These are phyloP conservation scores for Cremastinae sp. DNA, from an alignment of 2,888 invertebrate species.

Conservation along the genomic window DNA sequence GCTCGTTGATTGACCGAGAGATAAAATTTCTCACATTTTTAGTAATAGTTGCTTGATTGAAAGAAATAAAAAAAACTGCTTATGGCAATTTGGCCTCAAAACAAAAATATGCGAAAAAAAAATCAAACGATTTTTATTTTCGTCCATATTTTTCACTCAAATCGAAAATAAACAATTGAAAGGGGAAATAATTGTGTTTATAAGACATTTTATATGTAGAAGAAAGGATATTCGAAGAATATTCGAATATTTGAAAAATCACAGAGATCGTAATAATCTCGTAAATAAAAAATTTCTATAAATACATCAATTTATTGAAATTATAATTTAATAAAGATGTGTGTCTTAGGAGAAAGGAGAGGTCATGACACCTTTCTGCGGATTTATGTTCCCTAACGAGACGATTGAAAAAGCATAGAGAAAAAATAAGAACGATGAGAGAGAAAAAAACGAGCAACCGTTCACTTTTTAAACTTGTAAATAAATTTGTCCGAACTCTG, in stretches of 20 bases:
- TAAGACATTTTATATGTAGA: slow-evolving; percentile 8
- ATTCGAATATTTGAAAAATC: too few relatives aligned
- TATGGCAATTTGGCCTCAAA: too few relatives aligned
- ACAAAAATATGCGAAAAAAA: too few relatives aligned
- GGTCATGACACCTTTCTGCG: slow-evolving; percentile 68
- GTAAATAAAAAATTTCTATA: slow-evolving; percentile 58
- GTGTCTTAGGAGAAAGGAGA: slow-evolving; percentile 53
- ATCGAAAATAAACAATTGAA: neutral
- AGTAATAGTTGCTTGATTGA: too few relatives aligned
- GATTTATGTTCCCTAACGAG: slow-evolving; percentile 64
- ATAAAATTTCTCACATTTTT: too few relatives aligned
- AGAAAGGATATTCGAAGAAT: too few relatives aligned
- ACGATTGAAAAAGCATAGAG: slow-evolving; percentile 27
- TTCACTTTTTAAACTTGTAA: slow-evolving; percentile 60
- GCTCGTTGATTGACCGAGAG: too few relatives aligned
- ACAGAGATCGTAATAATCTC: slow-evolving; percentile 48
- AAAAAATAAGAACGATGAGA: slow-evolving; percentile 21
- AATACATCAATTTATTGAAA: slow-evolving; percentile 34
- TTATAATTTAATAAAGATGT: too few relatives aligned
- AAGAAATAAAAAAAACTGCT: too few relatives aligned
- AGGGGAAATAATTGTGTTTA: slow-evolving; percentile 5
- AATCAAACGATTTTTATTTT: neutral
- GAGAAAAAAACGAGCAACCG: slow-evolving; percentile 35
- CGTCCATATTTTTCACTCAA: too few relatives aligned
- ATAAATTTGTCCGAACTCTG: slow-evolving; percentile 61